A percentile compares a stretch with the other conserved stretches of the same genome.
phyloP scores from a whole-genome alignment of 2,797 vertebrate species.

The Pantherophis alleghaniensis region DNA sequence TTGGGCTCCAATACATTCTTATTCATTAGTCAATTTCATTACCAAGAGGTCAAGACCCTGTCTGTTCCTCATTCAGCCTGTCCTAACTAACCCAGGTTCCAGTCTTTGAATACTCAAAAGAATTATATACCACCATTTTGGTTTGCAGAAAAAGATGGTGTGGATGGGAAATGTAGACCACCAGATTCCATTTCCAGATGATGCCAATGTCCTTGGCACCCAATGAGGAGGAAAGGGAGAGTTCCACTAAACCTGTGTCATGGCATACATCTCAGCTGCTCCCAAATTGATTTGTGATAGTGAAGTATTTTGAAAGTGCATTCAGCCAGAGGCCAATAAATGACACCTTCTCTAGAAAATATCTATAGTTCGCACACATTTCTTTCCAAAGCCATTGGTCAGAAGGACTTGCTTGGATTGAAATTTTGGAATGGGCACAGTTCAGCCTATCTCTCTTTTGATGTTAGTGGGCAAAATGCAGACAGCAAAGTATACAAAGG shows the following conservation, averaged over 20 bases:
- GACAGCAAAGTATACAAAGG: background rate
- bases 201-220: background rate
- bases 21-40: background rate
- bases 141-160: background rate
- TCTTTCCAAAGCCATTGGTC: background rate
- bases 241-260: background rate
- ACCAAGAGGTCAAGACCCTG: background rate
- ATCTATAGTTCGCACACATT: background rate
- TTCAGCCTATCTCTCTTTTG: background rate
- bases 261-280: background rate
- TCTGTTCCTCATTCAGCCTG: background rate
- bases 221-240: background rate
- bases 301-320: background rate
- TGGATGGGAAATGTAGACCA: background rate
- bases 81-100: background rate
- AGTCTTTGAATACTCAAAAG: background rate
- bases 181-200: background rate
- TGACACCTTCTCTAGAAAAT: background rate
- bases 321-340: background rate
- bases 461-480: background rate
- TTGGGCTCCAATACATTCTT: background rate
- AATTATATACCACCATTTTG: background rate
- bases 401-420: background rate
- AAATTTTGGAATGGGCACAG: background rate
- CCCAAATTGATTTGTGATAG: background rate